Conservation (phyloP, 2,888 invertebrate genomes). For the Hyles lineata region DNA sequence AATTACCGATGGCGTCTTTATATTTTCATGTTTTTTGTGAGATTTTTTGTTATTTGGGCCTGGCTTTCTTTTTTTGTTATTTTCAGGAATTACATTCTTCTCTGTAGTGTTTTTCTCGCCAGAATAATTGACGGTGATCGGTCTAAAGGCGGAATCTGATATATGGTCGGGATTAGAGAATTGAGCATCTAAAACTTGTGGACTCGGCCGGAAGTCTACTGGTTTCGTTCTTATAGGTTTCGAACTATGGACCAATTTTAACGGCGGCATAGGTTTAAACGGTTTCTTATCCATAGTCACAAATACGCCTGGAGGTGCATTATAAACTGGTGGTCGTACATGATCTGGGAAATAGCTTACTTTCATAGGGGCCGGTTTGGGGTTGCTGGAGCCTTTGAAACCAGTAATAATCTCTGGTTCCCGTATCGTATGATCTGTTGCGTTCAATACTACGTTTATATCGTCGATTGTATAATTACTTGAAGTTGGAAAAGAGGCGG, state of each 20-base stretch:
- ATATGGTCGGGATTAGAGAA: constrained; percentile 64
- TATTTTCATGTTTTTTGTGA: constrained; percentile 63
- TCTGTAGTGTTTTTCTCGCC: constrained; percentile 44
- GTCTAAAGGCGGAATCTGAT: constrained; percentile 69
- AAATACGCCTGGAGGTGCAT: constrained; percentile 78
- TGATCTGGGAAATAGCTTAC: constrained; percentile 67
- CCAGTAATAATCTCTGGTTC: constrained; percentile 55
- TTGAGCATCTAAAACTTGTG: constrained; percentile 70
- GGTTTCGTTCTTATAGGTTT: constrained; percentile 62
- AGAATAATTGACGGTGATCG: constrained; percentile 63
- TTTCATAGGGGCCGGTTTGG: constrained; percentile 59
- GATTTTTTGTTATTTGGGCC: constrained; percentile 54
- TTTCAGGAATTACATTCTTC: constrained; percentile 49
- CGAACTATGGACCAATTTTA: constrained; percentile 59
- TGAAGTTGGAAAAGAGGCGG: background rate
- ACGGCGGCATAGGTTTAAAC: constrained; percentile 78
- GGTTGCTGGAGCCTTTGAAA: constrained; percentile 57
- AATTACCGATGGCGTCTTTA: constrained; percentile 59
- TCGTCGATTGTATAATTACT: constrained; percentile 41
- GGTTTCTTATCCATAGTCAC: constrained; percentile 80
- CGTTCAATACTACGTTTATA: constrained; percentile 44
- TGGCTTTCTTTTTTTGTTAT: constrained; percentile 58
- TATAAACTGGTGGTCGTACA: constrained; percentile 75
- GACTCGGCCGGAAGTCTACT: constrained; percentile 73
- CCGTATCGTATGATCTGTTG: constrained; percentile 56